Percentiles rank a stretch among this genome's conserved stretches.
These are phyloP conservation scores for Heliothis virescens DNA, from an alignment of 1,140 invertebrate genomes.

Conservation along the genomic window DNA sequence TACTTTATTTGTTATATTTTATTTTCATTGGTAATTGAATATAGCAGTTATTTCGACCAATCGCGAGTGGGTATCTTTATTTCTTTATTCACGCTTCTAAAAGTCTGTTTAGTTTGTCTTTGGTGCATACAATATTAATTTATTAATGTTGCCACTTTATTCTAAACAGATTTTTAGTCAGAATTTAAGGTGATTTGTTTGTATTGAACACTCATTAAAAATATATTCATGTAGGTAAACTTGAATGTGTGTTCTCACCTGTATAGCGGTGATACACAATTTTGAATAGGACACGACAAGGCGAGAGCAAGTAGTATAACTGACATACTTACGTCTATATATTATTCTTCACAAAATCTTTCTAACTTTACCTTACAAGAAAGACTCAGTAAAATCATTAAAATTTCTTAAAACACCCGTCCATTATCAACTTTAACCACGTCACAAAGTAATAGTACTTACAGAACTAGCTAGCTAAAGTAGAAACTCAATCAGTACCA, in stretches of 20 bases:
- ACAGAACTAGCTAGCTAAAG: conserved; percentile 12
- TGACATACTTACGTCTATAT: not conserved
- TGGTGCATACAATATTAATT: too few species aligned
- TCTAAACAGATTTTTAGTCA: too few species aligned
- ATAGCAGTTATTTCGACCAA: conserved; percentile 29
- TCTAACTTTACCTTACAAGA: not conserved
- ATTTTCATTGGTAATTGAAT: conserved; percentile 30
- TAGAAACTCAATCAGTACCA: conserved; percentile 36
- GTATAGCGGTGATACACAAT: too few species aligned
- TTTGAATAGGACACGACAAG: not conserved
- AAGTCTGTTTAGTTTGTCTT: too few species aligned
- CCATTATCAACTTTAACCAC: conserved; percentile 4
- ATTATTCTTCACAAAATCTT: not conserved
- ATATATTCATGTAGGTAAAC: too few species aligned
- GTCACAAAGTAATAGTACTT: conserved; percentile 36
- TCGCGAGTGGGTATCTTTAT: conserved; percentile 15
- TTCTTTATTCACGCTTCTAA: conserved; percentile 8
- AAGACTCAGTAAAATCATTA: not conserved
- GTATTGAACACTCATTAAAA: not conserved
- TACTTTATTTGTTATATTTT: conserved; percentile 10
- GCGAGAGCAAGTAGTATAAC: too few species aligned
- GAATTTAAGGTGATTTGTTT: not conserved
- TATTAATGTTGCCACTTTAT: too few species aligned
- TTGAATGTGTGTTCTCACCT: too few species aligned
- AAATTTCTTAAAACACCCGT: not conserved